phyloP scores from a whole-genome alignment of 2,888 invertebrate genomes.

The Trichopoda pennipes region DNA sequence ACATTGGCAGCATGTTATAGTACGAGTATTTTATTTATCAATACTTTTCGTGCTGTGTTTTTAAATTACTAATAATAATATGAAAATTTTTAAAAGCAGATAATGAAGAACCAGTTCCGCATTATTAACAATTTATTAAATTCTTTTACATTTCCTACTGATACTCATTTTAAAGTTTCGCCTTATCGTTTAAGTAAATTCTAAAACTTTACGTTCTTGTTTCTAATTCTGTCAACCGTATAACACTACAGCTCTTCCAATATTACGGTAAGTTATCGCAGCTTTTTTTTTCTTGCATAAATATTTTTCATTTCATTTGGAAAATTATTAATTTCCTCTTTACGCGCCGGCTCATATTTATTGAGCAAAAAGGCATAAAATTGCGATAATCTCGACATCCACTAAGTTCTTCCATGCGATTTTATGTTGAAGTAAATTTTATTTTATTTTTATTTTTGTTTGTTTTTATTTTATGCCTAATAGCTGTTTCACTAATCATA shows the following conservation, averaged over 20 bases:
- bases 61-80: too few relatives aligned
- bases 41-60: too few relatives aligned
- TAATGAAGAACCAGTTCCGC: neutral
- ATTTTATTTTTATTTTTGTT: conserved; percentile 13
- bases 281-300: too few relatives aligned
- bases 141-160: neutral
- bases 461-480: conserved; percentile 17
- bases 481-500: conserved; percentile 48
- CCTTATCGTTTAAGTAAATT: neutral
- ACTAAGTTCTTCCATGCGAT: neutral
- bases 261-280: conserved; percentile 29
- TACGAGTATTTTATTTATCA: too few relatives aligned
- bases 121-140: neutral
- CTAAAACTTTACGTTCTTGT: conserved; percentile 14
- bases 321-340: conserved; percentile 27
- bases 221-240: neutral
- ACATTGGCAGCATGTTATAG: too few relatives aligned
- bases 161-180: neutral
- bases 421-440: conserved; percentile 18
- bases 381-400: conserved; percentile 33
- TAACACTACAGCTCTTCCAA: neutral
- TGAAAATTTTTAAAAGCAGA: too few relatives aligned
- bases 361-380: conserved; percentile 47
- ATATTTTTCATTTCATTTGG: neutral
- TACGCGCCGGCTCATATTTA: conserved; percentile 24